These are phyloP conservation scores for Panthera tigris DNA, from an alignment of 2,113 vertebrate species.

Conservation along the genomic window DNA sequence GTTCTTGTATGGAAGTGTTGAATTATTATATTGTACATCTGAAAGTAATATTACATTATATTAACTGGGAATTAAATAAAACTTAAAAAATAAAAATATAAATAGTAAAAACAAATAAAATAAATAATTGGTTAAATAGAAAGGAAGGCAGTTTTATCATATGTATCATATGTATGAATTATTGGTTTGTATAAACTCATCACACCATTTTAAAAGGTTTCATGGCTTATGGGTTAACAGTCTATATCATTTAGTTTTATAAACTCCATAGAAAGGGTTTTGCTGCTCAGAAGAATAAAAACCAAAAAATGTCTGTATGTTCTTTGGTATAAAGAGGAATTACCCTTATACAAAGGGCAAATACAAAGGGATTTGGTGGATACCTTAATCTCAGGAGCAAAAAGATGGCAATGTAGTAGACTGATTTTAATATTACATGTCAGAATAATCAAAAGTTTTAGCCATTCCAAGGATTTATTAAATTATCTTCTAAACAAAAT, in stretches of 20 bases:
- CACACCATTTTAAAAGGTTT: neutral
- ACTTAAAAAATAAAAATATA: too few relatives aligned
- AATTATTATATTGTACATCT: too few relatives aligned
- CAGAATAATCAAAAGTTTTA: neutral
- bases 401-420: neutral
- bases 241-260: neutral
- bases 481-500: neutral
- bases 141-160: too few relatives aligned
- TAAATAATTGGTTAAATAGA: too few relatives aligned
- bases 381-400: neutral
- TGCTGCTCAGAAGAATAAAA: neutral
- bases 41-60: too few relatives aligned
- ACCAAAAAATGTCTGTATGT: neutral
- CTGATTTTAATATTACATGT: neutral
- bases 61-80: too few relatives aligned
- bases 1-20: too few relatives aligned
- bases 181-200: neutral
- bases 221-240: neutral
- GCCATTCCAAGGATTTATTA: neutral
- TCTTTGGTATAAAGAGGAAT: neutral
- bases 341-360: neutral
- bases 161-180: neutral
- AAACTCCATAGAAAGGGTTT: neutral
- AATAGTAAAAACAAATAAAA: too few relatives aligned
- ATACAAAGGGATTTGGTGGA: neutral